Conservation (phyloP, 2,113 vertebrate genomes). For the Nesogale talazaci region DNA sequence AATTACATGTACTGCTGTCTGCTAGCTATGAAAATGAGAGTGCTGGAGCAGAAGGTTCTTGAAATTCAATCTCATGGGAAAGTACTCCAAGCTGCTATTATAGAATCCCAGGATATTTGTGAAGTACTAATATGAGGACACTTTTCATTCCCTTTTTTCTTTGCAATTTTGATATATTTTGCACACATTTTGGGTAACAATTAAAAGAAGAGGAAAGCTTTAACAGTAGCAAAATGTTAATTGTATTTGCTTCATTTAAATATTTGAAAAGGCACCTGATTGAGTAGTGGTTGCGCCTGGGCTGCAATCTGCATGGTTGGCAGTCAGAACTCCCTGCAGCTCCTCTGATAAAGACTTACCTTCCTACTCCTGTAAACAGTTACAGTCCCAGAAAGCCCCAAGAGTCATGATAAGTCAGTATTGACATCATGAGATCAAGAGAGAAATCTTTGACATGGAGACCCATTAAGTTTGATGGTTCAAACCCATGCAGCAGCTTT, state of each 20-base stretch:
- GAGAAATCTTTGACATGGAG: background rate
- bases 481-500: background rate
- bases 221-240: background rate
- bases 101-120: background rate
- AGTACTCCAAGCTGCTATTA: background rate
- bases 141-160: background rate
- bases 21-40: background rate
- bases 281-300: too few relatives aligned
- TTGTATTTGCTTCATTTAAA: background rate
- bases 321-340: too few relatives aligned
- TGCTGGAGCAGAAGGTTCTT: background rate
- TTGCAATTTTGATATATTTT: background rate
- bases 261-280: too few relatives aligned
- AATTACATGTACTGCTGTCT: background rate
- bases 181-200: background rate
- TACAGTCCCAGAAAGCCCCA: too few relatives aligned
- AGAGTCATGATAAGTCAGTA: too few relatives aligned
- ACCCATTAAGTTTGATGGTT: background rate
- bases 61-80: background rate
- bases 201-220: background rate
- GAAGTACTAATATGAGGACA: background rate
- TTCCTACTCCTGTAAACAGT: too few relatives aligned
- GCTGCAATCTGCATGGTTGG: too few relatives aligned
- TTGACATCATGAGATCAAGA: too few relatives aligned
- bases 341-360: too few relatives aligned